Conservation (phyloP, 2,888 invertebrate species). For the Scaptomyza reducta region DNA sequence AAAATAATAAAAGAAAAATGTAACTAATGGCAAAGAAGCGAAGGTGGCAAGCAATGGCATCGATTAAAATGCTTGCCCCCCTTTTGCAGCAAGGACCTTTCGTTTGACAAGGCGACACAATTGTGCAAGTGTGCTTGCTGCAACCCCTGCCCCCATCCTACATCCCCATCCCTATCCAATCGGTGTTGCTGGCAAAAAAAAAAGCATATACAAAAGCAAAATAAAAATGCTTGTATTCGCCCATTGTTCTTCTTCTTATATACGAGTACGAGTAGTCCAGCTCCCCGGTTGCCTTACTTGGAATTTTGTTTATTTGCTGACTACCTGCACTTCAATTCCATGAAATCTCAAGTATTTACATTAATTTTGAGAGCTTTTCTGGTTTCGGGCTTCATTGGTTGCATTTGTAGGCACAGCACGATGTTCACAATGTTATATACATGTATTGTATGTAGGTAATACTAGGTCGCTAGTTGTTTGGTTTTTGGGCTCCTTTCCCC, state of each 20-base stretch:
- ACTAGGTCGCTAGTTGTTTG: conserved; percentile 22
- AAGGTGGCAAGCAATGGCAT: conserved; percentile 55
- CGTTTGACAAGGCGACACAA: conserved; percentile 60
- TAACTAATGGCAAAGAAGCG: conserved; percentile 65
- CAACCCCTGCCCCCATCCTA: not conserved
- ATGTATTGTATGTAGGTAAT: conserved; percentile 1
- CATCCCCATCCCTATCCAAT: not conserved
- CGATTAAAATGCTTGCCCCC: conserved; percentile 57
- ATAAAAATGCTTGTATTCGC: conserved; percentile 39
- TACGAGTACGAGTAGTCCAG: conserved; percentile 17
- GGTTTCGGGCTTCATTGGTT: conserved; percentile 10
- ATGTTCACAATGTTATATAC: not conserved
- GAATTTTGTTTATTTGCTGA: conserved; percentile 57
- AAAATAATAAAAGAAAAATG: conserved; percentile 17
- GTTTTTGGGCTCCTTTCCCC: conserved; percentile 9
- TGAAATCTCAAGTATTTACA: conserved; percentile 74
- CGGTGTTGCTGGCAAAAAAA: conserved; percentile 8
- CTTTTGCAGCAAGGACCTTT: conserved; percentile 46
- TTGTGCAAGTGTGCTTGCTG: conserved; percentile 48
- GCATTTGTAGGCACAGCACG: conserved; percentile 4
- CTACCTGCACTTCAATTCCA: conserved; percentile 60
- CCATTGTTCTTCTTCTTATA: conserved; percentile 60
- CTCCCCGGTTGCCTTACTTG: conserved; percentile 52
- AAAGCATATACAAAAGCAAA: not conserved
- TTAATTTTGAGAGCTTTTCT: conserved; percentile 56